Conservation (phyloP, 53 echinoderm and acorn worm species). For the Mesocentrotus franciscanus region DNA sequence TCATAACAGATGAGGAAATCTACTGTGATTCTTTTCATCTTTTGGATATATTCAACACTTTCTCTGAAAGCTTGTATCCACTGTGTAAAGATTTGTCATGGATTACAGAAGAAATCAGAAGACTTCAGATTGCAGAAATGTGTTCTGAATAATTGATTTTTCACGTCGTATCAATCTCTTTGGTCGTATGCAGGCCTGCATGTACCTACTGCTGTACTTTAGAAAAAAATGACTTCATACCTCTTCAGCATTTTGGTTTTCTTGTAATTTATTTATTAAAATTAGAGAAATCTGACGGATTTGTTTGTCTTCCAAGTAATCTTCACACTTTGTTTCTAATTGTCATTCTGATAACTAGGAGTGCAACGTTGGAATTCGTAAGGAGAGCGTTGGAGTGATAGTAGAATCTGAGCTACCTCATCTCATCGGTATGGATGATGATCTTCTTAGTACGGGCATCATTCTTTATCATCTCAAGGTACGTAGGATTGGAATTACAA, state of each 20-base stretch:
- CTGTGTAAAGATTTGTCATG: background rate
- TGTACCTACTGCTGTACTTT: background rate
- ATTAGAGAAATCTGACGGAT: too few relatives aligned
- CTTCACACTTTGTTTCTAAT: background rate
- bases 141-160: background rate
- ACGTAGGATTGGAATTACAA: background rate
- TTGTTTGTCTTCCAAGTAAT: background rate
- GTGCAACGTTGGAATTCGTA: constrained; percentile 95
- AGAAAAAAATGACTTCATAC: background rate
- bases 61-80: background rate
- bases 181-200: background rate
- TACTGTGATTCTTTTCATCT: too few relatives aligned
- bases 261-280: too few relatives aligned
- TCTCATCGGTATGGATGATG: constrained; percentile 96
- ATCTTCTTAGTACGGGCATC: constrained; percentile 89
- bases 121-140: background rate
- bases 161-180: too few relatives aligned
- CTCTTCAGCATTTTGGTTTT: too few relatives aligned
- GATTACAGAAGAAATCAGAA: background rate
- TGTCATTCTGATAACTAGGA: constrained; percentile 67
- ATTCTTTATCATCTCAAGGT: constrained; percentile 97
- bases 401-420: constrained; percentile 99
- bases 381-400: constrained; percentile 95
- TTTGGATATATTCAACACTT: background rate
- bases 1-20: too few relatives aligned